phyloP scores from a whole-genome alignment of 1,140 invertebrate species.

The Dermatophagoides farinae region DNA sequence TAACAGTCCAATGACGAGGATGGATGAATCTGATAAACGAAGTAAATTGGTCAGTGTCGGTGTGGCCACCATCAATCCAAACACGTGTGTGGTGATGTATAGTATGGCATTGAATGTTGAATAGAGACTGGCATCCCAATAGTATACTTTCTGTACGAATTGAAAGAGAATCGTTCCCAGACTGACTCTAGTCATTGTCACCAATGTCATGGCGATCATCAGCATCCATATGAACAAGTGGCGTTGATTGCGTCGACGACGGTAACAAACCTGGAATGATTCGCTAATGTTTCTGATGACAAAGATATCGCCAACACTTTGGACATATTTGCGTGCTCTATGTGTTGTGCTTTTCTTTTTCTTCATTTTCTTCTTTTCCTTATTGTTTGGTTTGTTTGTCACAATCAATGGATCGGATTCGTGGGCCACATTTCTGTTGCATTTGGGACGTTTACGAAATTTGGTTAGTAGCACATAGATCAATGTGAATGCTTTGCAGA shows the following conservation, averaged over 20 bases:
- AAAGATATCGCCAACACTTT: not conserved
- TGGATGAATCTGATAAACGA: not conserved
- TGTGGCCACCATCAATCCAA: not conserved
- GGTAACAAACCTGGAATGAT: not conserved
- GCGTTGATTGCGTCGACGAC: not conserved
- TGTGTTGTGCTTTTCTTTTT: too few species aligned
- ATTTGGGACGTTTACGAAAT: not conserved
- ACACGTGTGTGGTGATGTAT: not conserved
- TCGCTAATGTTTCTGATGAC: not conserved
- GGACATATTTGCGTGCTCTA: not conserved
- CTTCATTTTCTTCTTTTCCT: not conserved
- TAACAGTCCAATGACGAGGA: not conserved
- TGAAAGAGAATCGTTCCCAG: constrained; percentile 2
- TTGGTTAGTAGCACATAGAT: not conserved
- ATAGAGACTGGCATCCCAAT: constrained; percentile 9
- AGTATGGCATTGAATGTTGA: not conserved
- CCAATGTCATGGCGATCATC: not conserved
- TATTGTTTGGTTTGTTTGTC: too few species aligned
- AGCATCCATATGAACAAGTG: constrained; percentile 9
- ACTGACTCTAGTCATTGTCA: not conserved
- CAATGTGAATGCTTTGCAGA: not conserved
- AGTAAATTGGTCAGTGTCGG: not conserved
- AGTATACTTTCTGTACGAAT: constrained; percentile 11
- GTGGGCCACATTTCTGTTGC: not conserved
- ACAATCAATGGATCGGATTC: not conserved